A percentile compares a stretch with the other conserved stretches of the same genome.
phyloP scores from a whole-genome alignment of 2,113 vertebrate species.

The Meles meles region DNA sequence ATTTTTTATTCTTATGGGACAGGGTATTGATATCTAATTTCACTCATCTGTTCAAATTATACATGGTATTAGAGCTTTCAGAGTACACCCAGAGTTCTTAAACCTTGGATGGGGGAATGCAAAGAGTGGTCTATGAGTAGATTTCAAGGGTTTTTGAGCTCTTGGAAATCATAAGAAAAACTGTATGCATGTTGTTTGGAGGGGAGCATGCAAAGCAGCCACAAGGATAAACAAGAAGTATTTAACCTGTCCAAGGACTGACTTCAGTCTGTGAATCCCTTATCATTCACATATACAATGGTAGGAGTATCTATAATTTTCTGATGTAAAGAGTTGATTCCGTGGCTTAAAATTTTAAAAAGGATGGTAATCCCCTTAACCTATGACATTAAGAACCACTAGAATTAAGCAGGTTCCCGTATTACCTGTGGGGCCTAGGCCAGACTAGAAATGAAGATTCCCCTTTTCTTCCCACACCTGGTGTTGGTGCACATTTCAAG shows the following conservation, averaged over 20 bases:
- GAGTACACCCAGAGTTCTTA: slow-evolving; percentile 17
- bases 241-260: neutral
- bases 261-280: neutral
- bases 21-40: neutral
- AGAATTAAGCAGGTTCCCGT: neutral
- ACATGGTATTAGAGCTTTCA: neutral
- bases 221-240: neutral
- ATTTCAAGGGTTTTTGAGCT: neutral
- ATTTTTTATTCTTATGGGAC: neutral
- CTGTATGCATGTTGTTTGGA: neutral
- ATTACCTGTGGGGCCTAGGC: neutral
- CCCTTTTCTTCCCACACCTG: neutral
- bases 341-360: neutral
- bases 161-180: slow-evolving; percentile 6
- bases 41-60: neutral
- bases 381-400: neutral
- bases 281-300: neutral
- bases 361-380: neutral
- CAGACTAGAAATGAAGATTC: slow-evolving; percentile 17
- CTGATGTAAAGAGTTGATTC: neutral
- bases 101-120: neutral
- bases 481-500: neutral
- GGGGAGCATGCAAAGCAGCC: neutral
- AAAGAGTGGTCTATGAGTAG: neutral
- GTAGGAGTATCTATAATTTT: neutral